Conservation (phyloP, 2,113 vertebrate species). For the Gambusia affinis region DNA sequence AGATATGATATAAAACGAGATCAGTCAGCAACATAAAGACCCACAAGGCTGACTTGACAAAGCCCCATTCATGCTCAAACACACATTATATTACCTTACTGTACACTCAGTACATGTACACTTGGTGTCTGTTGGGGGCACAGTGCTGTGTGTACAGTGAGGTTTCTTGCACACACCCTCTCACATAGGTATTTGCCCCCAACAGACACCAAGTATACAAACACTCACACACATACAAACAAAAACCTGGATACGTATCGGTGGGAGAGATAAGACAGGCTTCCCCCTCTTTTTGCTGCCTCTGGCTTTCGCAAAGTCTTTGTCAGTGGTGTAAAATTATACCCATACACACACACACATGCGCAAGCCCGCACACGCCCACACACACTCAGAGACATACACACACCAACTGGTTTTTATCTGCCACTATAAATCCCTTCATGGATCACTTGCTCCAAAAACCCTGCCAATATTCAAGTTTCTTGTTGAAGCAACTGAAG, state of each 20-base stretch:
- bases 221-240: conserved; percentile 16
- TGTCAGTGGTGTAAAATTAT: conserved; percentile 38
- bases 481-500: conserved; percentile 39
- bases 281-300: conserved; percentile 16
- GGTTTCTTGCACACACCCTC: conserved; percentile 20
- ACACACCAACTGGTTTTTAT: conserved; percentile 45
- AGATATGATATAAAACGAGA: conserved; percentile 68
- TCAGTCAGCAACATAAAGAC: conserved; percentile 54
- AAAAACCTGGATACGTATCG: conserved; percentile 23
- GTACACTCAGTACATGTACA: conserved; percentile 57
- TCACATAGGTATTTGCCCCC: conserved; percentile 29
- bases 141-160: no score
- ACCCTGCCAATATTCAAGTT: conserved; percentile 62
- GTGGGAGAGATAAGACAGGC: conserved; percentile 53
- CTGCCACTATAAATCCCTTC: conserved; percentile 56
- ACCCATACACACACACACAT: not conserved
- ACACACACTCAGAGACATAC: conserved; percentile 2
- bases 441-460: conserved; percentile 67
- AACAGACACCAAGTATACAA: conserved; percentile 25
- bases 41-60: conserved; percentile 47
- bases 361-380: not conserved
- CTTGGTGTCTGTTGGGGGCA: no score
- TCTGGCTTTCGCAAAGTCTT: conserved; percentile 45
- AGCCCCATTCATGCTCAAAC: conserved; percentile 48
- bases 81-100: conserved; percentile 64